Conservation (phyloP, 2,888 invertebrate genomes). For the Hymenopus coronatus region DNA sequence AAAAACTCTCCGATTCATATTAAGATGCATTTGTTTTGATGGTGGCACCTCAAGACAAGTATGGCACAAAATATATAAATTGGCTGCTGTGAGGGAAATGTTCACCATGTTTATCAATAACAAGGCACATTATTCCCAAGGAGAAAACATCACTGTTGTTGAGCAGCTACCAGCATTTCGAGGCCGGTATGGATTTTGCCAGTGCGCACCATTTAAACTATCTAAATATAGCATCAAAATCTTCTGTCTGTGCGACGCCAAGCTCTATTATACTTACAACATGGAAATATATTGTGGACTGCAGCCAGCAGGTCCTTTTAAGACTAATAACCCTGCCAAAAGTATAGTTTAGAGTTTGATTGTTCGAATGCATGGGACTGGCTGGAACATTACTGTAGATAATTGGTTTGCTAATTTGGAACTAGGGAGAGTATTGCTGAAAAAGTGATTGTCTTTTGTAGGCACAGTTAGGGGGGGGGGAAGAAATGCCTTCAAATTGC, state of each 20-base stretch:
- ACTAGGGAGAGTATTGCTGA: constrained; percentile 13
- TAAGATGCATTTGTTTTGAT: neutral
- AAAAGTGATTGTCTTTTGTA: constrained; percentile 26
- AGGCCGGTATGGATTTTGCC: neutral
- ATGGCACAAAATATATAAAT: neutral
- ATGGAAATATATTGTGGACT: constrained; percentile 22
- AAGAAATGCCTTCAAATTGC: neutral
- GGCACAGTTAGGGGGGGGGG: constrained; percentile 30
- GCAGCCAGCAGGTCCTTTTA: constrained; percentile 34
- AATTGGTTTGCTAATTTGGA: constrained; percentile 31
- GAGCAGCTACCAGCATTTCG: neutral
- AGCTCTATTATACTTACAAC: constrained; percentile 33
- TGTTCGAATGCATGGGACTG: constrained; percentile 31
- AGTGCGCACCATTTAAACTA: neutral
- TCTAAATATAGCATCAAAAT: neutral
- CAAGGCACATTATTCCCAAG: no score
- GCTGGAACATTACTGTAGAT: constrained; percentile 35
- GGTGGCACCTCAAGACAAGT: neutral
- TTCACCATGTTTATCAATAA: neutral
- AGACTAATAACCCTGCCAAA: constrained; percentile 32
- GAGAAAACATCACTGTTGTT: no score
- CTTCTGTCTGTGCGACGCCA: constrained; percentile 35
- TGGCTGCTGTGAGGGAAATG: neutral
- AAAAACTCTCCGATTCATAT: neutral
- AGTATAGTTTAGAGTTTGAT: constrained; percentile 32